Evolutionary conservation across 1,140 invertebrate species (phyloP).

Genomic region (Patella vulgata): DNA sequence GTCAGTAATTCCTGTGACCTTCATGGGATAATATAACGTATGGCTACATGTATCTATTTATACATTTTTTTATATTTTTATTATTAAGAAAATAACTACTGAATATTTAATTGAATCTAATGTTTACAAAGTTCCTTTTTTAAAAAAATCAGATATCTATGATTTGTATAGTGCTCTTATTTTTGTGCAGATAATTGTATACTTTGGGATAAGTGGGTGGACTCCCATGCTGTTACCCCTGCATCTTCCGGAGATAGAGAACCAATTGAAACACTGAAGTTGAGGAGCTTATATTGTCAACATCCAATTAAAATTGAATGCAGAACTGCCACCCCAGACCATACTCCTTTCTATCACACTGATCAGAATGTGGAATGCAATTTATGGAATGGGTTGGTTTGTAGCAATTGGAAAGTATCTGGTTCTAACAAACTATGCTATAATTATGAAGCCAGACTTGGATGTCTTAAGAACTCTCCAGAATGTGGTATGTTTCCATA

Average conservation of each 20-base stretch:
- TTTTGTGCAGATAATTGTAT: slow-evolving; percentile 39
- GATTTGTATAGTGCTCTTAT: too few species aligned
- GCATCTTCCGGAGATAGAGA: slow-evolving; percentile 32
- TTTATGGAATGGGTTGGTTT: slow-evolving; percentile 77
- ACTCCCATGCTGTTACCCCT: slow-evolving; percentile 34
- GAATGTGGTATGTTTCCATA: slow-evolving; percentile 41
- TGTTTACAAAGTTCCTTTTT: too few species aligned
- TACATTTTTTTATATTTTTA: too few species aligned
- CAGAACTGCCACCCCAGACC: slow-evolving; percentile 37
- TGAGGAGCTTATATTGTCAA: slow-evolving; percentile 29
- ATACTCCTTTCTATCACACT: slow-evolving; percentile 22
- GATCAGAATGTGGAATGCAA: slow-evolving; percentile 78
- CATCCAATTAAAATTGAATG: slow-evolving; percentile 55
- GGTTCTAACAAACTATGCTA: slow-evolving; percentile 36
- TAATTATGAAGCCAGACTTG: slow-evolving; percentile 60
- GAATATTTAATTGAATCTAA: too few species aligned
- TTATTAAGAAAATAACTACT: too few species aligned
- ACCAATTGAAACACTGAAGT: slow-evolving; percentile 31
- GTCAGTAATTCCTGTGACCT: too few species aligned
- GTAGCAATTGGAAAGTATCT: slow-evolving; percentile 63
- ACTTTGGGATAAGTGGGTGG: slow-evolving; percentile 44
- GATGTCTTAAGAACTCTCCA: slow-evolving; percentile 46
- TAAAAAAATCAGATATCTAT: too few species aligned
- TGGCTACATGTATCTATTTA: too few species aligned
- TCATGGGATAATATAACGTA: too few species aligned